Evolutionary conservation across 1,140 invertebrate genomes (phyloP).

Genomic region (Lasaia peninsularis): DNA sequence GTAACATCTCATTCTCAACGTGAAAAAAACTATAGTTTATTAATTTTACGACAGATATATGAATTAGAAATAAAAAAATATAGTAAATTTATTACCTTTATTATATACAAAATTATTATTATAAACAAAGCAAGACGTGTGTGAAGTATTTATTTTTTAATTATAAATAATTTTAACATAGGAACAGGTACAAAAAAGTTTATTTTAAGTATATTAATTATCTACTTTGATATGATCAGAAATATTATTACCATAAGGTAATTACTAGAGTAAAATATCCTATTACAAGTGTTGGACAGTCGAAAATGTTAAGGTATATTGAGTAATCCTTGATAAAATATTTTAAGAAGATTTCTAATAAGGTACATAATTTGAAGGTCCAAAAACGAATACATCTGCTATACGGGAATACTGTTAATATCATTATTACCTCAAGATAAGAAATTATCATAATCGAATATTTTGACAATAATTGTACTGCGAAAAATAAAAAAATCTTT

Average conservation of each 20-base stretch:
- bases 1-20: too few relatives aligned
- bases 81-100: too few relatives aligned
- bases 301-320: constrained; percentile 11
- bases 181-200: constrained; percentile 1
- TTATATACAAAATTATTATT: too few relatives aligned
- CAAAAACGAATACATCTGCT: neutral
- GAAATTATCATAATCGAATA: neutral
- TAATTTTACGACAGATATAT: too few relatives aligned
- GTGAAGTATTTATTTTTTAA: too few relatives aligned
- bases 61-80: too few relatives aligned
- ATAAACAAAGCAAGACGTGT: too few relatives aligned
- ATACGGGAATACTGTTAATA: neutral
- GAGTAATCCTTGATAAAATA: constrained; percentile 1
- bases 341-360: neutral
- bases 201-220: neutral
- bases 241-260: neutral
- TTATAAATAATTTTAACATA: neutral
- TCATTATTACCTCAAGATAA: neutral
- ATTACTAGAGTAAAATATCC: neutral
- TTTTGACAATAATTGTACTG: too few relatives aligned
- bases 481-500: too few relatives aligned
- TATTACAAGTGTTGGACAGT: neutral
- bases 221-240: constrained; percentile 6
- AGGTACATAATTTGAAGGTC: neutral
- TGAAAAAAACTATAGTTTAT: too few relatives aligned